A percentile compares a stretch with the other conserved stretches of the same genome.
Evolutionary conservation across 2,888 invertebrate species (phyloP).

Genomic region (Apamea epomidion): DNA sequence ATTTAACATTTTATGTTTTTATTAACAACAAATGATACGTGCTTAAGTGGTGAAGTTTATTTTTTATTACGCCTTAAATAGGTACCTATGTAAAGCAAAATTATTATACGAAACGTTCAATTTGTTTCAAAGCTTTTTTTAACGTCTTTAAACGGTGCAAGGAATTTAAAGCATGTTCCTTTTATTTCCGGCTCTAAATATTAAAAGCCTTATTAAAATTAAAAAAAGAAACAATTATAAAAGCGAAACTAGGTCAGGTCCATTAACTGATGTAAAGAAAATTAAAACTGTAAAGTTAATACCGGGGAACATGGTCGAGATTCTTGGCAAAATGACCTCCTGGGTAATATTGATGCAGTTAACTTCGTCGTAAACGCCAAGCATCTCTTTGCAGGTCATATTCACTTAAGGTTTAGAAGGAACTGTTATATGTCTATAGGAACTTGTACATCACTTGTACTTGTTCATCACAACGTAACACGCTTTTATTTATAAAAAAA

Average conservation of each 20-base stretch:
- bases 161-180: background rate
- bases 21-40: too few species aligned
- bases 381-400: slow-evolving; percentile 33
- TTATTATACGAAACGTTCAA: background rate
- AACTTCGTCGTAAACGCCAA: slow-evolving; percentile 30
- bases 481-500: too few species aligned
- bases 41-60: too few species aligned
- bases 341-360: slow-evolving; percentile 23
- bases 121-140: background rate
- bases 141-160: background rate
- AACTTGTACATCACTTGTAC: background rate
- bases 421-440: background rate
- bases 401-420: slow-evolving; percentile 20
- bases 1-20: too few species aligned
- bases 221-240: slow-evolving; percentile 7
- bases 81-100: background rate
- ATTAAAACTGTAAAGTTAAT: slow-evolving; percentile 53
- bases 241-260: slow-evolving; percentile 37
- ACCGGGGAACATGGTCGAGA: slow-evolving; percentile 31
- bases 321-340: slow-evolving; percentile 41
- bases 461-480: too few species aligned
- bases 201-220: background rate
- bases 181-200: slow-evolving; percentile 12
- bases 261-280: slow-evolving; percentile 30
- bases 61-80: too few species aligned